phyloP scores from a whole-genome alignment of 2,113 vertebrate genomes.

The Psephotus haematonotus region DNA sequence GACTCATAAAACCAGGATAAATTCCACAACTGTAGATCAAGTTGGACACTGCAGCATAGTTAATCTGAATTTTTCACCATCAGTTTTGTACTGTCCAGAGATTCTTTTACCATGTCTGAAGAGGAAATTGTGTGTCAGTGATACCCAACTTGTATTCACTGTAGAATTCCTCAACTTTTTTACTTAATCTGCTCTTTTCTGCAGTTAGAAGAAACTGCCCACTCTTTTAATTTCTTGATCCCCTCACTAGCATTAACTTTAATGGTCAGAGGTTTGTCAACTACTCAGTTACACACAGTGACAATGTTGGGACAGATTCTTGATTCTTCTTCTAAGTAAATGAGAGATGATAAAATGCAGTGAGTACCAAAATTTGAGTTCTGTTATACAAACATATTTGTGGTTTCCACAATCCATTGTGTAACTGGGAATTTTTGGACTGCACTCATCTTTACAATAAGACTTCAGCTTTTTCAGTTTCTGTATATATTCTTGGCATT shows the following conservation, averaged over 20 bases:
- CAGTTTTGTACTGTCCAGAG: background rate
- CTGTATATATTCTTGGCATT: background rate
- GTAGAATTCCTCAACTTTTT: background rate
- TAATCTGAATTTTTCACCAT: background rate
- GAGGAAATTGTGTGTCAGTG: background rate
- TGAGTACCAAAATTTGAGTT: background rate
- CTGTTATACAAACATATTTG: background rate
- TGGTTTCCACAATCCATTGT: background rate
- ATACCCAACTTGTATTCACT: background rate
- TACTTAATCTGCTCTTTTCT: background rate
- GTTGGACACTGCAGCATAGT: background rate
- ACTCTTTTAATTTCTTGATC: background rate
- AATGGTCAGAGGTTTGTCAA: background rate
- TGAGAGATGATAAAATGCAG: background rate
- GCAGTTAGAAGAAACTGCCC: background rate
- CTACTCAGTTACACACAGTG: background rate
- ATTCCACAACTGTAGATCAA: background rate
- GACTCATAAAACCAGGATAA: background rate
- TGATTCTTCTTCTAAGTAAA: background rate
- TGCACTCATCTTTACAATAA: background rate
- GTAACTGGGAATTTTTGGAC: background rate
- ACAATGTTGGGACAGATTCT: background rate
- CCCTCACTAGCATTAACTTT: background rate
- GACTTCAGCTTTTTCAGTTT: background rate
- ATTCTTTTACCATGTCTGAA: background rate